Evolutionary conservation across 2,113 vertebrate genomes (phyloP).

Genomic region (Edolisoma coerulescens): DNA sequence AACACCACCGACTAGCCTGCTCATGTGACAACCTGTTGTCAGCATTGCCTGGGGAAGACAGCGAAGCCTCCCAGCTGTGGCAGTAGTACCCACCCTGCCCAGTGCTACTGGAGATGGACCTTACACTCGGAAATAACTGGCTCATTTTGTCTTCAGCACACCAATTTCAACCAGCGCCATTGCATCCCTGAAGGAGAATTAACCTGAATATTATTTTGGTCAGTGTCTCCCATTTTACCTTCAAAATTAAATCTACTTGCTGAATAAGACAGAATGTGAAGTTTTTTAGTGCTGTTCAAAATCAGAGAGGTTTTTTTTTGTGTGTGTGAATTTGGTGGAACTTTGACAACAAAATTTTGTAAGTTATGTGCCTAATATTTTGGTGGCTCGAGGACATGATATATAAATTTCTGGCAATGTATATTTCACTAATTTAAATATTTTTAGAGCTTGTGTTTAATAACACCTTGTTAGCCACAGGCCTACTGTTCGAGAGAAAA

Average conservation of each 20-base stretch:
- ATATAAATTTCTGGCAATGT: background rate
- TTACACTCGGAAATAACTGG: background rate
- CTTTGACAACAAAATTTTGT: background rate
- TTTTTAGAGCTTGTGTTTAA: background rate
- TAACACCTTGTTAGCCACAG: background rate
- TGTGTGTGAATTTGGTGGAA: background rate
- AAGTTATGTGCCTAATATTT: background rate
- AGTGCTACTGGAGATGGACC: background rate
- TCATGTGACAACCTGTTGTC: rapidly evolving
- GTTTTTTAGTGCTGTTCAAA: background rate
- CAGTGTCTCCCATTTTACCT: background rate
- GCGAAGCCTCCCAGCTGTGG: background rate
- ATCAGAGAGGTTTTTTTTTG: background rate
- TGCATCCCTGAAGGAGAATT: background rate
- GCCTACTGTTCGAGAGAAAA: background rate
- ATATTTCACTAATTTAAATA: background rate
- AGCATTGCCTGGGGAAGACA: background rate
- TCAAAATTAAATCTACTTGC: background rate
- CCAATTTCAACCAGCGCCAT: background rate
- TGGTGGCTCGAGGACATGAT: background rate
- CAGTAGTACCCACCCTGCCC: background rate
- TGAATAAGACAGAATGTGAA: background rate
- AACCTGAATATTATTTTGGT: background rate
- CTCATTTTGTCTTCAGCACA: background rate
- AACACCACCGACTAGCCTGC: background rate